Evolutionary conservation across 2,888 invertebrate genomes (phyloP).

Genomic region (Cynaeus angustus): DNA sequence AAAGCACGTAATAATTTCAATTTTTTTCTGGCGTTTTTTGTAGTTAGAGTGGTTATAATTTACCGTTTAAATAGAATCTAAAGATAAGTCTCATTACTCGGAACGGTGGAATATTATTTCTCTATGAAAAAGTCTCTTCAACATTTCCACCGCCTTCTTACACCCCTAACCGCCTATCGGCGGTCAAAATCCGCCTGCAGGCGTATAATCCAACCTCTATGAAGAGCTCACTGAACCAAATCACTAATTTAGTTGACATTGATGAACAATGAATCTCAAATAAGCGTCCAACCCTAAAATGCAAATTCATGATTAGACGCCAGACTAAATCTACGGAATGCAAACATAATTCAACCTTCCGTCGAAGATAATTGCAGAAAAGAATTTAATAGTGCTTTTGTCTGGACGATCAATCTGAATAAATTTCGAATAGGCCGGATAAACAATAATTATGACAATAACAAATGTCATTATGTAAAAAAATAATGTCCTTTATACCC

Average conservation of each 20-base stretch:
- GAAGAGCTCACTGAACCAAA: conserved; percentile 53
- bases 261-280: conserved; percentile 3
- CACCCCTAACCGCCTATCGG: conserved; percentile 67
- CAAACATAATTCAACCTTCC: conserved; percentile 7
- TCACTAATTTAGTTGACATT: conserved; percentile 20
- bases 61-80: too few relatives aligned
- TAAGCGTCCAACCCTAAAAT: conserved; percentile 15
- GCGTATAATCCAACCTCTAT: conserved; percentile 63
- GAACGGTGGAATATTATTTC: too few relatives aligned
- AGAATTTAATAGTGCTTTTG: conserved; percentile 25
- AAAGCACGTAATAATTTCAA: too few relatives aligned
- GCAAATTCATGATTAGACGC: conserved; percentile 21
- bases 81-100: too few relatives aligned
- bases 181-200: conserved; percentile 65
- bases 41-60: too few relatives aligned
- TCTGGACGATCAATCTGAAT: conserved; percentile 29
- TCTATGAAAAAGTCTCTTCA: too few relatives aligned
- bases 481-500: conserved; percentile 63
- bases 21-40: too few relatives aligned
- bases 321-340: conserved; percentile 14
- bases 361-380: conserved; percentile 27
- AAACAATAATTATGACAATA: conserved; percentile 57
- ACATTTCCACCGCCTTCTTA: conserved; percentile 60
- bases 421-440: conserved; percentile 37
- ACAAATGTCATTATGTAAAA: conserved; percentile 64